Percentiles rank a stretch among this genome's conserved stretches.
Conservation (phyloP, 2,888 invertebrate species). For the Lasioglossum calceatum region DNA sequence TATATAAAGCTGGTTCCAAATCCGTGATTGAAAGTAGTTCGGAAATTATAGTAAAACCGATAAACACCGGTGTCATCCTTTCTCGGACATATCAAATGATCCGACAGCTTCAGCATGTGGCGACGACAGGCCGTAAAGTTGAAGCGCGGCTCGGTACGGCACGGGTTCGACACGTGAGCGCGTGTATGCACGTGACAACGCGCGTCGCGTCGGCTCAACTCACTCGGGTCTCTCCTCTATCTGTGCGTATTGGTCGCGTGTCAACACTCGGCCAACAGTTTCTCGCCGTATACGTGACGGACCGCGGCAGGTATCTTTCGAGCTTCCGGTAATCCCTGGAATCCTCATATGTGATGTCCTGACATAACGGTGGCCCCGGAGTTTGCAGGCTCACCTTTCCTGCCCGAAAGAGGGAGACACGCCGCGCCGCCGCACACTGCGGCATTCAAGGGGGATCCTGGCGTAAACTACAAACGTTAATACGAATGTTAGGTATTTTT, state of each 20-base stretch:
- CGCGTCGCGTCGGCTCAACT: neutral
- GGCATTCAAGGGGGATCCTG: too few species aligned
- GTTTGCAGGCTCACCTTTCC: slow-evolving; percentile 28
- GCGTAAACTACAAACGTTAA: too few species aligned
- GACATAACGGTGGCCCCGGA: slow-evolving; percentile 50
- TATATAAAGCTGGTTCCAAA: too few species aligned
- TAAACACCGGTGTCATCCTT: neutral
- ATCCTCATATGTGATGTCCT: slow-evolving; percentile 72
- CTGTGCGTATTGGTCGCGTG: neutral
- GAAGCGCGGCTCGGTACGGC: neutral
- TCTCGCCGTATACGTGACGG: slow-evolving; percentile 18
- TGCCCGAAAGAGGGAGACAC: slow-evolving; percentile 9
- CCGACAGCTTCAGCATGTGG: neutral
- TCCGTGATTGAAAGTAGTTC: too few species aligned
- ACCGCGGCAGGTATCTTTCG: slow-evolving; percentile 5
- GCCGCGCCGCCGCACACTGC: neutral
- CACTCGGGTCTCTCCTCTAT: neutral
- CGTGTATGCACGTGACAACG: slow-evolving; percentile 8
- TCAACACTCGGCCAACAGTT: neutral
- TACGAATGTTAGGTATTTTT: too few species aligned
- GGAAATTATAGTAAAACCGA: neutral
- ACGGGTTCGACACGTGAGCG: slow-evolving; percentile 19
- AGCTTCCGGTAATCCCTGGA: slow-evolving; percentile 67
- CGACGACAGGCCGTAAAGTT: neutral
- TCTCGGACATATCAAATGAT: neutral